Evolutionary conservation across 2,888 invertebrate species (phyloP).

Genomic region (Drosophila neotestacea): DNA sequence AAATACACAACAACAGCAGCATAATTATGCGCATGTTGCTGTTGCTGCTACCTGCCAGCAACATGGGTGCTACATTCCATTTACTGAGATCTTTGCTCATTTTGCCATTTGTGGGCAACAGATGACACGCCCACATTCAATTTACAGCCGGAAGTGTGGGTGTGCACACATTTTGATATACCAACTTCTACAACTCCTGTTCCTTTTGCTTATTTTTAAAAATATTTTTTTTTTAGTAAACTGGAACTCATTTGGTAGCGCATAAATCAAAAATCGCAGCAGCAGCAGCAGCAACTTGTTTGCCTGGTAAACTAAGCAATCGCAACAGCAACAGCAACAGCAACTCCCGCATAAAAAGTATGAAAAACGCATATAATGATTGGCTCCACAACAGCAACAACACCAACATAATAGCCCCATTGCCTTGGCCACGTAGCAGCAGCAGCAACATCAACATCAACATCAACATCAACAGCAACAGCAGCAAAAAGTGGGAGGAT

Average conservation of each 20-base stretch:
- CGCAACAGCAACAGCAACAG: conserved; percentile 48
- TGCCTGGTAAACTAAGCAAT: conserved; percentile 38
- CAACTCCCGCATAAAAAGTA: conserved; percentile 79
- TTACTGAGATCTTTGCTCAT: conserved; percentile 29
- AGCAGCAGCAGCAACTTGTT: conserved; percentile 44
- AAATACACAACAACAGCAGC: conserved; percentile 50
- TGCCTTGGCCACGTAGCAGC: conserved; percentile 52
- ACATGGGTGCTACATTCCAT: conserved; percentile 41
- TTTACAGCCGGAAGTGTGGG: conserved; percentile 84
- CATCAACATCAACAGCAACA: conserved; percentile 59
- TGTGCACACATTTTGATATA: conserved; percentile 77
- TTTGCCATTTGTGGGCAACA: conserved; percentile 41
- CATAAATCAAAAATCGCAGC: conserved; percentile 78
- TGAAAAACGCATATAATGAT: conserved; percentile 81
- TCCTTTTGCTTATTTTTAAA: conserved; percentile 33
- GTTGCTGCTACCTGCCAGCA: conserved; percentile 21
- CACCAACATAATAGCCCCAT: conserved; percentile 64
- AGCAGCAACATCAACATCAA: conserved; percentile 58
- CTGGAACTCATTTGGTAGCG: conserved; percentile 71
- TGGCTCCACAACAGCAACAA: conserved; percentile 55
- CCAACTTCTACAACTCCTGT: conserved; percentile 33
- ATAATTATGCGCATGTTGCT: conserved; percentile 27
- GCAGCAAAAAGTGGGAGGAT: conserved; percentile 84
- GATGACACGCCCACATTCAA: conserved; percentile 76
- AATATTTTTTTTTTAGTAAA: conserved; percentile 17